Evolutionary conservation across 2,888 invertebrate species (phyloP), one percentile per base, ranked within the genome.

Genomic region (Flabesymbios commensalis): DNA sequence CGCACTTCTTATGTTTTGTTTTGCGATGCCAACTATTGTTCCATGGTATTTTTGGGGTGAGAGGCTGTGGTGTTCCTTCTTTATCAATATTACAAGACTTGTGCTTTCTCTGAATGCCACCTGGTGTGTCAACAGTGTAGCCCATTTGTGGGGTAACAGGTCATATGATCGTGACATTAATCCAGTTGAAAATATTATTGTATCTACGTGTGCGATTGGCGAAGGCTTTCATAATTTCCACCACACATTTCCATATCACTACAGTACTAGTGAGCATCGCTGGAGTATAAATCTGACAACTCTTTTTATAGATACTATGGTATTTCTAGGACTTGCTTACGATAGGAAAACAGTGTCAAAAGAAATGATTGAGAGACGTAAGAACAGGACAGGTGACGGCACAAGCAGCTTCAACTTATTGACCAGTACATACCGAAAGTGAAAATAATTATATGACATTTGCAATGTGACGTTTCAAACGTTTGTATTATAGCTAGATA

Each of bases 151-250:
- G 88, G 95, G 95, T n/a, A 88, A 89, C 72, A 90, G 89, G 77
- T 95, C 96, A 0, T 96, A 94, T 78, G 95, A 96, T 83, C 90
- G 90, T 78, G 67, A 73, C 51, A 83, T 94, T 73, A 90, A 88
- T 79, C 93, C 94, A 0, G 85, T 87, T 0, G 90, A 94, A 83
- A 93, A 91, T 78, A 85, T 86, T 68, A 83, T 86, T 1, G 93
- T 94, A 0, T 88, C 92, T 0, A 74, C 90, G 0, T 59, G 64
- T 28, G 64, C 64, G 4, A 52, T 58, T 31, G 64, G 64, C 32
- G 64, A 85, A 71, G 94, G 94, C 3, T 95, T 92, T 90, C 94
- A 94, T 84, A 94, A 94, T 84, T 94, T 92, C 82, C 94, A 94
- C 80, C 94, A 94, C 83, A 90, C 90, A 0, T 94, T 94, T 83